Percentiles rank a stretch among this genome's conserved stretches.
These are phyloP conservation scores for Notechis scutatus DNA, from an alignment of 2,113 vertebrate genomes.

Conservation along the genomic window DNA sequence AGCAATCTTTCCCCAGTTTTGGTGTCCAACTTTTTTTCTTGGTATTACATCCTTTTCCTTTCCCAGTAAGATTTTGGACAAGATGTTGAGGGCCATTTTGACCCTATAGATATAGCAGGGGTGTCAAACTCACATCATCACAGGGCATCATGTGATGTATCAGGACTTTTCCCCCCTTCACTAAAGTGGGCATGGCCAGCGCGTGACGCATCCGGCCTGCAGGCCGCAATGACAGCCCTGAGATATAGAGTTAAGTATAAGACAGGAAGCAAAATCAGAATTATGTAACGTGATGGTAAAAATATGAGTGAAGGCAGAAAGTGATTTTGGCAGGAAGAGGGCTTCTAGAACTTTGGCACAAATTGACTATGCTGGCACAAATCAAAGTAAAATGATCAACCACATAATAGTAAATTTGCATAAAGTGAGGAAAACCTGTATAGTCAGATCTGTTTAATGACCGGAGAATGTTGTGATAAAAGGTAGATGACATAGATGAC, in stretches of 20 bases:
- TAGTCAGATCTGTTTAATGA: background rate
- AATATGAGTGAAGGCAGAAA: background rate
- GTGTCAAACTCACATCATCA: too few species aligned
- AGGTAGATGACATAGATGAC: background rate
- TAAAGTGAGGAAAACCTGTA: background rate
- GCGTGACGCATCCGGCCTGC: too few species aligned
- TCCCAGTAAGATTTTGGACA: background rate
- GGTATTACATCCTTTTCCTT: background rate
- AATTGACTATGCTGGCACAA: background rate
- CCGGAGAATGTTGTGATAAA: background rate
- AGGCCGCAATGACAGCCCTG: too few species aligned
- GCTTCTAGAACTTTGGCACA: background rate
- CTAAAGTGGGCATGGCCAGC: too few species aligned
- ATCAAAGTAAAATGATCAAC: background rate
- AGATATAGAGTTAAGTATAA: background rate
- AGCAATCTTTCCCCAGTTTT: background rate
- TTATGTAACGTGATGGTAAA: background rate
- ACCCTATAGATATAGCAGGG: background rate
- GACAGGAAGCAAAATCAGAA: background rate
- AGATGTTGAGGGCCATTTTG: background rate
- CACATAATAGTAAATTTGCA: background rate
- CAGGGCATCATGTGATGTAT: too few species aligned
- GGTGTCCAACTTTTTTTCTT: background rate
- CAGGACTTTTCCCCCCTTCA: too few species aligned
- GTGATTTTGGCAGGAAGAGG: background rate